Evolutionary conservation across 2,888 invertebrate genomes (phyloP).

Genomic region (Agrochola circellaris): DNA sequence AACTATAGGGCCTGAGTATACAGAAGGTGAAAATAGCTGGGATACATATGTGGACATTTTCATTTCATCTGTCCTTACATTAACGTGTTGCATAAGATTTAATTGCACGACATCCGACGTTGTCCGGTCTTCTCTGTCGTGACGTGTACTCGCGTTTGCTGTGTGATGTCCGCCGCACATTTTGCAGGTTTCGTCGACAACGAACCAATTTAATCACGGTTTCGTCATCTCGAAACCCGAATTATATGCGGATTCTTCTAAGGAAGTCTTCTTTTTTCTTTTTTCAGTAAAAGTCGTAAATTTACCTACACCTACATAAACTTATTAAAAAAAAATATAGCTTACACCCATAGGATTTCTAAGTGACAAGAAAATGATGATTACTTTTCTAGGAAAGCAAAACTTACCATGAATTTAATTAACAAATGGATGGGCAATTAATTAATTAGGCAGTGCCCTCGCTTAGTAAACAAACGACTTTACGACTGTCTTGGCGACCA

Average conservation of each 20-base stretch:
- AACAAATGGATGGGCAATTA: conserved; percentile 76
- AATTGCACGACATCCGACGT: conserved; percentile 31
- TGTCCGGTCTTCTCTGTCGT: conserved; percentile 27
- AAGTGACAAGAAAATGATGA: conserved; percentile 47
- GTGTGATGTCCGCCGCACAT: conserved; percentile 90
- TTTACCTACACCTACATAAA: neutral
- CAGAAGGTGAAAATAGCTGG: conserved; percentile 35
- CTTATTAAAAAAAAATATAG: no score
- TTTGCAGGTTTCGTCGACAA: conserved; percentile 99
- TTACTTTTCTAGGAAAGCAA: conserved; percentile 56
- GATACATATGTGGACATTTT: conserved; percentile 28
- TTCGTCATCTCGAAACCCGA: conserved; percentile 97
- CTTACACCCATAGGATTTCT: neutral
- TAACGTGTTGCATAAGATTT: conserved; percentile 38
- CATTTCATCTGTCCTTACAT: conserved; percentile 24
- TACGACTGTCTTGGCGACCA: conserved; percentile 43
- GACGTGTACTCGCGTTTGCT: conserved; percentile 27
- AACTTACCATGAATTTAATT: conserved; percentile 73
- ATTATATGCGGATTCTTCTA: conserved; percentile 92
- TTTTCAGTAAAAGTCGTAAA: conserved; percentile 14
- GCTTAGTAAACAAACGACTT: conserved; percentile 72
- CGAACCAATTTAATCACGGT: conserved; percentile 95
- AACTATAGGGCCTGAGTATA: conserved; percentile 70
- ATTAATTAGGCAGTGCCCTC: conserved; percentile 75
- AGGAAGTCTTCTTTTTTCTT: conserved; percentile 52